A percentile compares a stretch with the other conserved stretches of the same genome.
These are phyloP conservation scores for Myotis yumanensis DNA, from an alignment of 2,113 vertebrate genomes.

Conservation along the genomic window DNA sequence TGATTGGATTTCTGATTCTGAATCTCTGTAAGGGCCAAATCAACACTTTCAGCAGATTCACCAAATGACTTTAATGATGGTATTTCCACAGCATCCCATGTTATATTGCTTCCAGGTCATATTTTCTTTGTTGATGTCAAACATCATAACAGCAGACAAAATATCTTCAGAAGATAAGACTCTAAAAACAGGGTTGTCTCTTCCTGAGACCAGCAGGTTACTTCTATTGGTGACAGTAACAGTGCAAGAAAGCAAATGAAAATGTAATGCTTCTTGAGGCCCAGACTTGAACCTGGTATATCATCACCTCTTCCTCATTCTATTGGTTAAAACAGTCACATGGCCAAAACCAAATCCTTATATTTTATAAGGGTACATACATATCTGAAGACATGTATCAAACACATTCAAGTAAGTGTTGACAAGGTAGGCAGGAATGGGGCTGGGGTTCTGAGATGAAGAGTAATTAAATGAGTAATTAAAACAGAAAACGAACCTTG, in stretches of 20 bases:
- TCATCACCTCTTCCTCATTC: neutral
- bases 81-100: neutral
- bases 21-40: neutral
- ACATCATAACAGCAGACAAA: neutral
- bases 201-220: neutral
- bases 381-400: neutral
- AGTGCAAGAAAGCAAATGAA: neutral
- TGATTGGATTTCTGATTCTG: neutral
- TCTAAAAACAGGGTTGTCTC: neutral
- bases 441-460: neutral
- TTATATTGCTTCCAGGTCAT: neutral
- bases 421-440: neutral
- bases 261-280: neutral
- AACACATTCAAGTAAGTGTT: neutral
- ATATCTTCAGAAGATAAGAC: neutral
- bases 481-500: neutral
- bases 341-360: neutral
- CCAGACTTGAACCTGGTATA: neutral
- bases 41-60: neutral
- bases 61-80: neutral
- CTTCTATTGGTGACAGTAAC: neutral
- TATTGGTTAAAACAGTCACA: neutral
- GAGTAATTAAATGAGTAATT: neutral
- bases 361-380: neutral
- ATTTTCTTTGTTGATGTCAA: constrained; percentile 6